phyloP scores from a whole-genome alignment of 2,113 vertebrate genomes.

The Setophaga petechia region DNA sequence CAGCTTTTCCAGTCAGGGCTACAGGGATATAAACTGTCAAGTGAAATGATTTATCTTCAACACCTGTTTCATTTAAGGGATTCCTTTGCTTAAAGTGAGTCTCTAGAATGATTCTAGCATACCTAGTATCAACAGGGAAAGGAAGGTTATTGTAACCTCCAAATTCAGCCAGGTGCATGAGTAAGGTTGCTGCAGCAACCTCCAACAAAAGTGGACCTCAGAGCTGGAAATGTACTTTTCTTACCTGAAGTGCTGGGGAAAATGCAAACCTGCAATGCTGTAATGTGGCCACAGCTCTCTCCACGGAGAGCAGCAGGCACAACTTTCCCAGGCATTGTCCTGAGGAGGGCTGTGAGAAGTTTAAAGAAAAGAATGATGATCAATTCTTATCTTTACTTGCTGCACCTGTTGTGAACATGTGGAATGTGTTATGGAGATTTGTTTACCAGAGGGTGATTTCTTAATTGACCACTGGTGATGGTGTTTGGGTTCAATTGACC shows the following conservation, averaged over 20 bases:
- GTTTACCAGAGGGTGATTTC: too few species aligned
- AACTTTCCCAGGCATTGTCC: too few species aligned
- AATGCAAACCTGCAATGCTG: neutral
- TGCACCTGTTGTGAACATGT: too few species aligned
- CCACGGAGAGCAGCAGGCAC: too few species aligned
- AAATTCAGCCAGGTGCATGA: neutral
- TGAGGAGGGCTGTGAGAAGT: too few species aligned
- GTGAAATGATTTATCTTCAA: slow-evolving; percentile 28
- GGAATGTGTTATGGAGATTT: too few species aligned
- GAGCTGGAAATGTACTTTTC: neutral
- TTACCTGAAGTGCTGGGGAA: neutral
- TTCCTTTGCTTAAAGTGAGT: neutral
- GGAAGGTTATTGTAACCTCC: neutral
- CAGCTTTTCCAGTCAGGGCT: neutral
- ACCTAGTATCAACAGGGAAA: neutral
- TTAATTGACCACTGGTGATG: too few species aligned
- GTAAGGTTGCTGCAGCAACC: neutral
- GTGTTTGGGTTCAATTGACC: too few species aligned
- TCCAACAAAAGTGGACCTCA: neutral
- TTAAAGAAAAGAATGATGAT: too few species aligned
- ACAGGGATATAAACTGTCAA: neutral
- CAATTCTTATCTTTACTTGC: too few species aligned
- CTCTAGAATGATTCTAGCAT: neutral
- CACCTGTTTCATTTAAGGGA: slow-evolving; percentile 34
- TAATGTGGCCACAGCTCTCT: too few species aligned